Evolutionary conservation across 2,797 vertebrate genomes (phyloP).

Genomic region (Arnoldichthys spilopterus): DNA sequence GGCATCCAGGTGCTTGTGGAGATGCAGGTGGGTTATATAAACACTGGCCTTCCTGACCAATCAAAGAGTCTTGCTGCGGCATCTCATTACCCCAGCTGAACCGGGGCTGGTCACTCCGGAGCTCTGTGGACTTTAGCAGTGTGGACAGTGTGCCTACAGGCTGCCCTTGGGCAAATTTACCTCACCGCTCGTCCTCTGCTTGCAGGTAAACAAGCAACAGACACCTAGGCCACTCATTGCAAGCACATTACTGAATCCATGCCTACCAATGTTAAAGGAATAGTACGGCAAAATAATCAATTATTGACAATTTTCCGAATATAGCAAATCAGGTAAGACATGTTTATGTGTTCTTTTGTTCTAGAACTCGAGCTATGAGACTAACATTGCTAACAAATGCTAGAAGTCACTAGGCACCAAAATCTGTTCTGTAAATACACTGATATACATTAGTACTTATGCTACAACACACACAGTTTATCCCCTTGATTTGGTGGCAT

Average conservation of each 20-base stretch:
- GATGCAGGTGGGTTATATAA: conserved; percentile 3
- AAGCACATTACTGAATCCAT: neutral
- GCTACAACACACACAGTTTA: too few relatives aligned
- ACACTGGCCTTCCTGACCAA: conserved; percentile 33
- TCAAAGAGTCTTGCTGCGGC: conserved; percentile 10
- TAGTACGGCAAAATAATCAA: too few relatives aligned
- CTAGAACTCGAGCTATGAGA: too few relatives aligned
- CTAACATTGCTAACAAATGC: too few relatives aligned
- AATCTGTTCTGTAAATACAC: too few relatives aligned
- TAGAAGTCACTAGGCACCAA: too few relatives aligned
- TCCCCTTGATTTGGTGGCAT: too few relatives aligned
- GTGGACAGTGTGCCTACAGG: conserved; percentile 37
- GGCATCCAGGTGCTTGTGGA: conserved; percentile 32
- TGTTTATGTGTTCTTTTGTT: too few relatives aligned
- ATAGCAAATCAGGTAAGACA: too few relatives aligned
- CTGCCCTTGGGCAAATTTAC: conserved; percentile 38
- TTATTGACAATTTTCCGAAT: too few relatives aligned
- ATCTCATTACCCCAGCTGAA: neutral
- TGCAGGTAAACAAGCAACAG: conserved; percentile 21
- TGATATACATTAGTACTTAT: too few relatives aligned
- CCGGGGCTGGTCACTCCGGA: neutral
- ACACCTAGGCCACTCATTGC: neutral
- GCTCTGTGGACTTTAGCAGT: neutral
- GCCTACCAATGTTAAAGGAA: neutral
- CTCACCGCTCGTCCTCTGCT: conserved; percentile 16